Percentiles rank a stretch among this genome's conserved stretches.
phyloP scores from a whole-genome alignment of 2,888 invertebrate genomes.

The Leptodirus hochenwartii region DNA sequence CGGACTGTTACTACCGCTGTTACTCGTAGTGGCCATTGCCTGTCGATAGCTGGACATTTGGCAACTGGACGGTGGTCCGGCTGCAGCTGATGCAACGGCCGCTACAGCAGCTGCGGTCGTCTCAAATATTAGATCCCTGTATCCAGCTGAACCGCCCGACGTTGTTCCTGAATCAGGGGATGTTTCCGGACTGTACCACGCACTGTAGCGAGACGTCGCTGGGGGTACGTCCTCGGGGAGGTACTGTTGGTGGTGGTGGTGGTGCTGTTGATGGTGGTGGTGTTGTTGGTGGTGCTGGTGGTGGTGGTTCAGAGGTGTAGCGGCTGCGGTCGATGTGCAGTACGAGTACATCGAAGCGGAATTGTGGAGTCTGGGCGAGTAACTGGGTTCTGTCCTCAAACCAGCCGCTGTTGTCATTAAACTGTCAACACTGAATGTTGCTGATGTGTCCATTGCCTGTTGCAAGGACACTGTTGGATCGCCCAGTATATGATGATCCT shows the following conservation, averaged over 20 bases:
- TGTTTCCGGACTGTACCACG: constrained; percentile 36
- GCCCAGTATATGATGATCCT: no score
- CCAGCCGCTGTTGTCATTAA: constrained; percentile 34
- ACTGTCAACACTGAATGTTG: constrained; percentile 42
- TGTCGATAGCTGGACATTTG: no score
- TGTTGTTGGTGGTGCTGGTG: constrained; percentile 21
- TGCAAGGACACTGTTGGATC: no score
- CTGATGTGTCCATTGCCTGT: constrained; percentile 26
- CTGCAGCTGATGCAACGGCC: constrained; percentile 17
- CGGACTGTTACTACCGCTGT: no score
- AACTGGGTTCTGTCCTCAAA: constrained; percentile 14
- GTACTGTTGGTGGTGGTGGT: constrained; percentile 21
- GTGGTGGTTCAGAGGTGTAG: constrained; percentile 25
- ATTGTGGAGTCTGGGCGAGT: constrained; percentile 26
- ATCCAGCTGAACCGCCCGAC: constrained; percentile 20
- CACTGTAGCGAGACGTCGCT: constrained; percentile 26
- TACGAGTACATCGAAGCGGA: constrained; percentile 32
- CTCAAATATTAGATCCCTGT: constrained; percentile 26
- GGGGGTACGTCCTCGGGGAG: constrained; percentile 21
- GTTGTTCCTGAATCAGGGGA: constrained; percentile 24
- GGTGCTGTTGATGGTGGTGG: constrained; percentile 21
- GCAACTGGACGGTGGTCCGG: constrained; percentile 27
- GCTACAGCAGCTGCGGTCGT: constrained; percentile 20
- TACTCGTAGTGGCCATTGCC: no score
- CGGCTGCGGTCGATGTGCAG: constrained; percentile 27